A percentile compares a stretch with the other conserved stretches of the same genome.
These are phyloP conservation scores for Epinotia nisella DNA, from an alignment of 2,888 invertebrate genomes.

Conservation along the genomic window DNA sequence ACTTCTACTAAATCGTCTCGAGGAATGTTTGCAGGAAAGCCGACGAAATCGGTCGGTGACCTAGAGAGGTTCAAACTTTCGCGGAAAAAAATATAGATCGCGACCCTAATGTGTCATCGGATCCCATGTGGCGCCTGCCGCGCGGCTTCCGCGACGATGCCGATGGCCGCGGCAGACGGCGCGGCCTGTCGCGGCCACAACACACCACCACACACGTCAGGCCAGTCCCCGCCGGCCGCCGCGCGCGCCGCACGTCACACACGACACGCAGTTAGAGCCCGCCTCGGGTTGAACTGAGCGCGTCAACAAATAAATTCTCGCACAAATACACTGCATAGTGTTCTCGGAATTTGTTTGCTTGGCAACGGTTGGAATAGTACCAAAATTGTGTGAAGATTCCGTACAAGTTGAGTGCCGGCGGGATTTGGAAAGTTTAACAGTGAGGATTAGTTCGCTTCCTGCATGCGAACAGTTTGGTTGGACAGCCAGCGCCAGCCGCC, in stretches of 20 bases:
- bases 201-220: conserved; percentile 12
- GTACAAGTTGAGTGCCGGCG: conserved; percentile 16
- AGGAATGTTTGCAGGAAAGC: not conserved
- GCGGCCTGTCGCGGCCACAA: conserved; percentile 5
- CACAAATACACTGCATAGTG: conserved; percentile 41
- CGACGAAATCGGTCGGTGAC: not conserved
- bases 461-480: not conserved
- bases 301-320: conserved; percentile 33
- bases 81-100: conserved; percentile 29
- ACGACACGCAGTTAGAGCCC: conserved; percentile 66
- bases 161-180: conserved; percentile 31
- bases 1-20: not conserved
- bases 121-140: conserved; percentile 13
- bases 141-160: conserved; percentile 10
- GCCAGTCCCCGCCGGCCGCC: conserved; percentile 45
- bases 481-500: not conserved
- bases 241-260: conserved; percentile 60
- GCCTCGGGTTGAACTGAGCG: conserved; percentile 65
- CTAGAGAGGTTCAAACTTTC: conserved; percentile 18
- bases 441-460: not conserved
- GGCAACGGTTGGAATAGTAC: conserved; percentile 33
- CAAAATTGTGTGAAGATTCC: conserved; percentile 32
- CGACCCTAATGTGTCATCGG: conserved; percentile 21
- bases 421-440: conserved; percentile 12
- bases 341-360: conserved; percentile 31